Evolutionary conservation across 1,140 invertebrate genomes (phyloP).

Genomic region (Oppia nitens): DNA sequence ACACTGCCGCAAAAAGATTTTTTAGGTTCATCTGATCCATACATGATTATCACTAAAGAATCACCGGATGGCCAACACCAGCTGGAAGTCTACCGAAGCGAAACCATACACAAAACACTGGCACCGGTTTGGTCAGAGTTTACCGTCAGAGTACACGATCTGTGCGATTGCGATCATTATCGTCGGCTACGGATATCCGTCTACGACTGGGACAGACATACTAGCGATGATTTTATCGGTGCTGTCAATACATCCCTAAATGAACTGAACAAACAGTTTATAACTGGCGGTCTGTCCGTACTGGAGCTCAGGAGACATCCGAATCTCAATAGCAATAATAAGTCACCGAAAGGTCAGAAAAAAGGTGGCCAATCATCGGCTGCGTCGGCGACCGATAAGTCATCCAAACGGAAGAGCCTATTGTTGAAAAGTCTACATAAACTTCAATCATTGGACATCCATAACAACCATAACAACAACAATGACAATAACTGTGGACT

Average conservation of each 20-base stretch:
- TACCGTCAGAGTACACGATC: background rate
- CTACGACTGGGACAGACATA: background rate
- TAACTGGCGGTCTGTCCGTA: too few relatives aligned
- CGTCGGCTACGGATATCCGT: background rate
- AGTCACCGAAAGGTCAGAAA: background rate
- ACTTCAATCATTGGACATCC: too few relatives aligned
- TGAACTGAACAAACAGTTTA: background rate
- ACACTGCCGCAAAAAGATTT: background rate
- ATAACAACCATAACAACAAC: too few relatives aligned
- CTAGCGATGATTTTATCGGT: background rate
- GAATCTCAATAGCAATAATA: background rate
- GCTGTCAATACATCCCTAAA: background rate
- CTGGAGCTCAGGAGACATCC: too few relatives aligned
- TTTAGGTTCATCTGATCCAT: background rate
- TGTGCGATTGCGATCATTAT: background rate
- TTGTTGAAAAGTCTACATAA: too few relatives aligned
- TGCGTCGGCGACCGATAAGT: background rate
- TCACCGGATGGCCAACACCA: background rate
- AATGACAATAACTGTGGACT: background rate
- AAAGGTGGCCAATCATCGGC: too few relatives aligned
- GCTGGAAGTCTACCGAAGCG: background rate
- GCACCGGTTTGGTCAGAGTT: background rate
- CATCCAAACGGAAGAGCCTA: background rate
- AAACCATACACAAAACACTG: background rate
- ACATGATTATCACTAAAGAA: background rate